Conservation (phyloP, 2,888 invertebrate genomes). For the Stenchaetothrips biformis region DNA sequence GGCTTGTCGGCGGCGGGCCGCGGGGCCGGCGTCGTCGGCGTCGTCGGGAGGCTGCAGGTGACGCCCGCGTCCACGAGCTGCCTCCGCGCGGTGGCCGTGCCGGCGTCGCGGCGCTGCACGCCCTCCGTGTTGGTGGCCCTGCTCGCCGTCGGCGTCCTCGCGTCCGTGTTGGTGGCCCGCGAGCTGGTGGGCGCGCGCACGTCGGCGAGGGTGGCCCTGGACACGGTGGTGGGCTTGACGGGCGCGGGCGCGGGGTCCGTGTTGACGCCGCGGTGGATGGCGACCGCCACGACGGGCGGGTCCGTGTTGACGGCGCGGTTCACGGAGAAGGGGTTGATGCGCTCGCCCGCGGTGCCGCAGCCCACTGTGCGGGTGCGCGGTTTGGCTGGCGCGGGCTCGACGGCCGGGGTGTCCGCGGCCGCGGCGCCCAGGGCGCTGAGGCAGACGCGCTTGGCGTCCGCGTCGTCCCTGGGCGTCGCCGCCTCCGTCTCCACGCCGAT, state of each 20-base stretch:
- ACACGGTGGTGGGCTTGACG: slow-evolving; percentile 12
- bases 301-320: slow-evolving; percentile 15
- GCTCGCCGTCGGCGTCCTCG: background rate
- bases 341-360: background rate
- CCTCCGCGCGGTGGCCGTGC: background rate
- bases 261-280: slow-evolving; percentile 5
- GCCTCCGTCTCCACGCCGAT: background rate
- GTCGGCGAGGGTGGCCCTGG: background rate
- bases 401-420: background rate
- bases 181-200: slow-evolving; percentile 13
- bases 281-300: slow-evolving; percentile 9
- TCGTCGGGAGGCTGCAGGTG: background rate
- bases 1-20: too few relatives aligned
- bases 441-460: slow-evolving; percentile 1
- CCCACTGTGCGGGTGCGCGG: background rate
- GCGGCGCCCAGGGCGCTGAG: background rate
- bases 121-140: background rate
- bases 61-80: slow-evolving; percentile 6
- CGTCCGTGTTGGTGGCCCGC: slow-evolving; percentile 12
- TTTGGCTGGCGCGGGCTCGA: background rate
- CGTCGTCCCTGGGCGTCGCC: background rate
- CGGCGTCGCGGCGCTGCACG: background rate
- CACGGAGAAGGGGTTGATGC: slow-evolving; percentile 10
- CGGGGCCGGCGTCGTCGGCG: background rate
- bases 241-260: background rate